Evolutionary conservation across 37 sponge, comb jelly and placozoan genomes (phyloP), one percentile per base, ranked within the genome.

Genomic region (Spongia lamella): DNA sequence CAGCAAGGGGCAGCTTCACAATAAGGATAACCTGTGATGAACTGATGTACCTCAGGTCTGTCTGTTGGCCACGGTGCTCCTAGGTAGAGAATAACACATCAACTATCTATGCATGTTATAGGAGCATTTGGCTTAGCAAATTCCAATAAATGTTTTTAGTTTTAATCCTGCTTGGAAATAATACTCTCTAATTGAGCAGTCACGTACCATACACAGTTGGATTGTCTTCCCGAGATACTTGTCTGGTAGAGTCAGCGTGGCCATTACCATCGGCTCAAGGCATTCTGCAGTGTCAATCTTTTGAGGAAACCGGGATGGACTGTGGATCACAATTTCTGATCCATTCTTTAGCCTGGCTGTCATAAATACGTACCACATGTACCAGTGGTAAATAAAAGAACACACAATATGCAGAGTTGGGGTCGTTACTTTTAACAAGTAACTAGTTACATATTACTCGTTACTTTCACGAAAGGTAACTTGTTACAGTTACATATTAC

Each of bases 241-340:
- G n/a, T 85, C 84, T 31, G 98, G 92, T 16, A 84, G 70, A 2
- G 93, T 62, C 14, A 97, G 60, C 0, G 94, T 88, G 5, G 87
- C 92, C 40, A 69, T 19, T 0, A 97, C 92, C 26, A 90, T 68
- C 1, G 98, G 98, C 73, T 97, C 98, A 31, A 61, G 53, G 56
- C 66, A 85, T 15, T 70, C 56, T 19, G 29, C 24, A 34, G 81
- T 79, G 25, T 73, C 38, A 34, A 27, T 17, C 25, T 34, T 27
- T 20, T 80, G 75, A 13, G 92, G 92, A 75, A 87, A 87, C 82
- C 82, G 86, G 40, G 86, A 29, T 37, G 86, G 86, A 58, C 60
- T 86, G 16, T 79, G 67, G 20, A 86, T 34, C 20, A 50, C 49
- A 58, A 47, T 30, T 61, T 83, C 84, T 51, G 78, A 40, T 25